These are phyloP conservation scores for Myotis myotis DNA, from an alignment of 2,797 vertebrate species.

Conservation along the genomic window DNA sequence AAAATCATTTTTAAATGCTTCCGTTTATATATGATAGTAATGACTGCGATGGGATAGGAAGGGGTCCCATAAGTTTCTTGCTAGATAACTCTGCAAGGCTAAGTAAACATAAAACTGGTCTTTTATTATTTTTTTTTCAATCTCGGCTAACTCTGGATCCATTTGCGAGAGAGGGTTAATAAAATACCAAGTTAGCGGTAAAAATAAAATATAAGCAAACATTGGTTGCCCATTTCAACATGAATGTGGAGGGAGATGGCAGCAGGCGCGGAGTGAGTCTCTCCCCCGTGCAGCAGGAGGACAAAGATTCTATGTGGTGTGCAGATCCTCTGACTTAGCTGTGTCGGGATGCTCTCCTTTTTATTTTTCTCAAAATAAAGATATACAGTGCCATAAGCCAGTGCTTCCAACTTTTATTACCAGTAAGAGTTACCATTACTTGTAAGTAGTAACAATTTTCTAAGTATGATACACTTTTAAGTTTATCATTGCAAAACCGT, in stretches of 20 bases:
- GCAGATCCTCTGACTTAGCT: conserved; percentile 70
- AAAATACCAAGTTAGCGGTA: not conserved
- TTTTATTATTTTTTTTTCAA: conserved; percentile 1
- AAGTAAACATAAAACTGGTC: conserved; percentile 3
- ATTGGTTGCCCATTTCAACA: not conserved
- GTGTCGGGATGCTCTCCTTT: conserved; percentile 61
- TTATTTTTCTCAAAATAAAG: conserved; percentile 76
- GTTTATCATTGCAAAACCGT: conserved; percentile 67
- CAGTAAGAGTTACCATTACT: not conserved
- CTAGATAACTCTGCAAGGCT: not conserved
- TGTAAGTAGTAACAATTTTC: not conserved
- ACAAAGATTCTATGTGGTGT: conserved; percentile 32
- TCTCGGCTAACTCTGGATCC: not conserved
- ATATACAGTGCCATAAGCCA: conserved; percentile 13
- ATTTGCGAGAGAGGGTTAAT: not conserved
- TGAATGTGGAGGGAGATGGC: not conserved
- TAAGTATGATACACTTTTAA: conserved; percentile 49
- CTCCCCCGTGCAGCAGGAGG: not conserved
- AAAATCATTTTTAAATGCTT: not conserved
- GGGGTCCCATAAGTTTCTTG: not conserved
- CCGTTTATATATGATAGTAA: not conserved
- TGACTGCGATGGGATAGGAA: not conserved
- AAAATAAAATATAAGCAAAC: conserved; percentile 43
- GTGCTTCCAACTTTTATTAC: not conserved
- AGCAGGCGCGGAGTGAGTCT: conserved; percentile 32